Conservation (phyloP, 2,888 invertebrate species). For the Anticlea derivata region DNA sequence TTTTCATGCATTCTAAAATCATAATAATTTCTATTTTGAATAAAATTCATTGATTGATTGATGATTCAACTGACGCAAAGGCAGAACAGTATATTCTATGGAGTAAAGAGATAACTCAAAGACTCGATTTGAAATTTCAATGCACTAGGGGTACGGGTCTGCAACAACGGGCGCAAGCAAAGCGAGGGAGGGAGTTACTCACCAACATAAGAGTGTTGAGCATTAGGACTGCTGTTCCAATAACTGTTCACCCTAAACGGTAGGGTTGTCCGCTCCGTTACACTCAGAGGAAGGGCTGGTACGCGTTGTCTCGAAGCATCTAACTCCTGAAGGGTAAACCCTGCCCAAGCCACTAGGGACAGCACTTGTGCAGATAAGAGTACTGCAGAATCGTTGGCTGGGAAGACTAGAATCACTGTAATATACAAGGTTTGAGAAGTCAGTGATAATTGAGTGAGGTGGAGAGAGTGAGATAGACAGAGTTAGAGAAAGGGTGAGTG, state of each 20-base stretch:
- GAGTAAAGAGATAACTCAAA: too few relatives aligned
- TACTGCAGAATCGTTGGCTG: constrained; percentile 68
- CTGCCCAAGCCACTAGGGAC: constrained; percentile 66
- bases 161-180: too few relatives aligned
- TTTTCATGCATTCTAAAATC: too few relatives aligned
- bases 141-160: too few relatives aligned
- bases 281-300: constrained; percentile 64
- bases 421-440: neutral
- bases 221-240: constrained; percentile 71
- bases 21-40: too few relatives aligned
- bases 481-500: neutral
- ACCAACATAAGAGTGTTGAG: constrained; percentile 71
- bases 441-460: too few relatives aligned
- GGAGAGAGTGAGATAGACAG: neutral
- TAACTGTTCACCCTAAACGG: constrained; percentile 66
- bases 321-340: constrained; percentile 70
- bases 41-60: too few relatives aligned
- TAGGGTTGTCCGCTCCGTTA: constrained; percentile 54
- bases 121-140: too few relatives aligned
- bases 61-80: too few relatives aligned
- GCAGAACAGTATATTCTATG: too few relatives aligned
- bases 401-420: constrained; percentile 71
- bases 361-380: constrained; percentile 64
- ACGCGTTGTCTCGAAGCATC: constrained; percentile 56
- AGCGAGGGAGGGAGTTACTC: constrained; percentile 27